A percentile compares a stretch with the other conserved stretches of the same genome.
phyloP scores from a whole-genome alignment of 92 coral and sea anemone species.

The Parazoanthus atlanticus region DNA sequence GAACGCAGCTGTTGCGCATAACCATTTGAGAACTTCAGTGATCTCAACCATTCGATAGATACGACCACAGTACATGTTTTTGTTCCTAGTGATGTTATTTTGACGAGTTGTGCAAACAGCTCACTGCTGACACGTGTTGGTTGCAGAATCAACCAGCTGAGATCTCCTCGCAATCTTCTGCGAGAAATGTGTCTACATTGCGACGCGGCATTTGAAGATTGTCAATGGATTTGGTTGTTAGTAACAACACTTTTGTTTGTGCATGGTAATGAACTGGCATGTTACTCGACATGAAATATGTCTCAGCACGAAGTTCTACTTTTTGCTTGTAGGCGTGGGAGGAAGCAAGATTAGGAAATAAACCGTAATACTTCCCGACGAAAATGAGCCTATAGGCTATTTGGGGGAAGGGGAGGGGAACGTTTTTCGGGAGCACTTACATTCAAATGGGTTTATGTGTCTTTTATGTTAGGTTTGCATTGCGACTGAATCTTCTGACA shows the following conservation, averaged over 20 bases:
- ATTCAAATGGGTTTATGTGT: too few species aligned
- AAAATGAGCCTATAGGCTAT: too few species aligned
- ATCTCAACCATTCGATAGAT: not conserved
- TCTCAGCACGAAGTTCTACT: not conserved
- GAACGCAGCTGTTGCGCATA: not conserved
- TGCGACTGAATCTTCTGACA: too few species aligned
- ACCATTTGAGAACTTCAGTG: too few species aligned
- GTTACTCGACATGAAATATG: not conserved
- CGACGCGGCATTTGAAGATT: not conserved
- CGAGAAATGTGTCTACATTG: conserved; percentile 8
- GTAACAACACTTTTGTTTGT: not conserved
- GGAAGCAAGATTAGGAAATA: not conserved
- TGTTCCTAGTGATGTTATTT: not conserved
- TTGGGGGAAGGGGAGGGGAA: too few species aligned
- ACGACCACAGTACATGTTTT: not conserved
- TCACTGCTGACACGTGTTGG: not conserved
- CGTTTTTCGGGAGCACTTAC: too few species aligned
- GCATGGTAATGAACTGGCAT: not conserved
- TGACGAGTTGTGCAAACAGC: not conserved
- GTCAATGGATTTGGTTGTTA: conserved; percentile 16
- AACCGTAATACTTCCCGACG: too few species aligned
- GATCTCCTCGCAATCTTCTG: not conserved
- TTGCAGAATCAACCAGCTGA: conserved; percentile 8
- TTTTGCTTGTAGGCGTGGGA: not conserved
- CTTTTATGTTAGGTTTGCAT: too few species aligned